Evolutionary conservation across 2,113 vertebrate species (phyloP), one percentile per base, ranked within the genome.

Genomic region (Brevimyrus niger): DNA sequence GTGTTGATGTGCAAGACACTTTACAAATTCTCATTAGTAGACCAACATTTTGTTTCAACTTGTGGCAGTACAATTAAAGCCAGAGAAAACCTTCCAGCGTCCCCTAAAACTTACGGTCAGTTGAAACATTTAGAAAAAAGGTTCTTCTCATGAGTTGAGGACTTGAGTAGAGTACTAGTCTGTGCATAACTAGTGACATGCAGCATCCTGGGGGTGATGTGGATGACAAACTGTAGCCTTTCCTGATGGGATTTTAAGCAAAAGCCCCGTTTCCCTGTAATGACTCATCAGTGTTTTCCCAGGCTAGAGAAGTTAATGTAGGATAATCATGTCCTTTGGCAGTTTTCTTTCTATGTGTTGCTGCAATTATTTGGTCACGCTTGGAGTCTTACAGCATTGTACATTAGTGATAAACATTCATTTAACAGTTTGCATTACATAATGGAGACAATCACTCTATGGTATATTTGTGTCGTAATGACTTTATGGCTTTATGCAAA

Each of bases 261-360:
- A 38, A 53, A 87, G 9, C 35, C 51, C 9, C 21, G 15, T 58
- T 53, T 69, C n/a, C 53, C 53, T 35, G 31, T 44, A 55, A 82
- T 82, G 76, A 82, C 46, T 86, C 5, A 46, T 86, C 47, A 50
- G 84, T 4, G 10, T 51, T 82, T 86, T n/a, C 6, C 84, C 47
- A 48, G 9, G 21, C 84, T 31, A 4, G 47, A 51, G 46, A 48
- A 86, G 84, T 86, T 50, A 86, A 86, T 86, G 47, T 85, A 27
- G 82, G 73, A 76, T 89, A 89, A 89, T 89, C 51, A 15, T 84
- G 80, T 85, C 73, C 38, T 55, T 55, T 44, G 80, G 46, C 31
- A 38, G 53, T 55, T 21, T 50, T 89, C 19, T 46, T 42, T 89
- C 44, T 46, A 51, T 46, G 21, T 86, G 55, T 69, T 84, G 42